Percentiles rank a stretch among this genome's conserved stretches.
phyloP scores from a whole-genome alignment of 2,888 invertebrate species.

The Ryuthela nishihirai region DNA sequence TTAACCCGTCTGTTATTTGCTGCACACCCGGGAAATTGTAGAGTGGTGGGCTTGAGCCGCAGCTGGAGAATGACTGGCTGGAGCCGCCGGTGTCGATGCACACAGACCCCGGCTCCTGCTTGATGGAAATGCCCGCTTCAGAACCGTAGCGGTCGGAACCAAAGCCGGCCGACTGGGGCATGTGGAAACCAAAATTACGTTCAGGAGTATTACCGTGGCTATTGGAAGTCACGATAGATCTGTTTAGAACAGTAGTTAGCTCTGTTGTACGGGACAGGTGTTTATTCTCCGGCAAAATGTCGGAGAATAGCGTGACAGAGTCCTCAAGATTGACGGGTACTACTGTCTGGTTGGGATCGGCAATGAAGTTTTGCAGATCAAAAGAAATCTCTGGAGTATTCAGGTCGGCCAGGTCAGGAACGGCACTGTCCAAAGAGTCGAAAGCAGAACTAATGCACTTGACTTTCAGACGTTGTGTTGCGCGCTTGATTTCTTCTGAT shows the following conservation, averaged over 20 bases:
- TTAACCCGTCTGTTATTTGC: conserved; percentile 14
- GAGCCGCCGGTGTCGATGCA: conserved; percentile 16
- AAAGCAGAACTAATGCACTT: conserved; percentile 20
- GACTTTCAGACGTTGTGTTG: no score
- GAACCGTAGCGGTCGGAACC: conserved; percentile 55
- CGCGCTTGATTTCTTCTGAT: conserved; percentile 10
- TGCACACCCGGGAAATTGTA: conserved; percentile 15
- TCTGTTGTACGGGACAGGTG: neutral
- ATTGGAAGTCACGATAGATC: no score
- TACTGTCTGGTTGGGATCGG: conserved; percentile 10
- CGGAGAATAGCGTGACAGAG: conserved; percentile 3
- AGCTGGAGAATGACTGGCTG: conserved; percentile 2
- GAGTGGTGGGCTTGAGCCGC: neutral
- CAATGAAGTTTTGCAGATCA: conserved; percentile 82
- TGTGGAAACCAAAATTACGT: conserved; percentile 52
- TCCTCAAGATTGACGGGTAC: neutral
- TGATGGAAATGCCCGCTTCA: conserved; percentile 45
- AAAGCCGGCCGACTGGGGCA: conserved; percentile 88
- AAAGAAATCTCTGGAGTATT: conserved; percentile 89
- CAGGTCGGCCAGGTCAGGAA: conserved; percentile 73
- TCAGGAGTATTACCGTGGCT: conserved; percentile 10
- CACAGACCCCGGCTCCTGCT: conserved; percentile 43
- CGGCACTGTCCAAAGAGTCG: conserved; percentile 48
- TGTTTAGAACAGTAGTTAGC: neutral
- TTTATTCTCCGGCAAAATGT: conserved; percentile 14